These are phyloP conservation scores for Liparis tanakae DNA, from an alignment of 2,797 vertebrate species.

Conservation along the genomic window DNA sequence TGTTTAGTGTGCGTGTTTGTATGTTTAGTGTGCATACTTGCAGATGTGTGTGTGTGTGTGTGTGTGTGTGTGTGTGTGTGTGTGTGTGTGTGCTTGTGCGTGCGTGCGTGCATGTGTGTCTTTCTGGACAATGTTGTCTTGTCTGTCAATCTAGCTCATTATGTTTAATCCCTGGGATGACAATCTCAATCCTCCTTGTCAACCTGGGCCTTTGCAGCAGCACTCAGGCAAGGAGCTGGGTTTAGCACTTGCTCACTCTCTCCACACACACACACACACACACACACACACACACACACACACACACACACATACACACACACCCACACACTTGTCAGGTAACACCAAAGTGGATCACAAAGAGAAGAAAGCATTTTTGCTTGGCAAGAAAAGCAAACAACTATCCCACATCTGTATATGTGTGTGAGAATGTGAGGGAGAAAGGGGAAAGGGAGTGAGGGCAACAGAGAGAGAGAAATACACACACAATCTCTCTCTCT, in stretches of 20 bases:
- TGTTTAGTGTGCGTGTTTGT: constrained; percentile 39
- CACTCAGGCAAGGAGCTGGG: constrained; percentile 74
- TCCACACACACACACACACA: constrained; percentile 21
- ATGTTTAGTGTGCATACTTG: constrained; percentile 10
- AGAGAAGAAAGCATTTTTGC: constrained; percentile 83
- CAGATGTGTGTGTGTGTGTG: constrained; percentile 33
- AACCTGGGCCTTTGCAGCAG: constrained; percentile 73
- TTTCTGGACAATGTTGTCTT: constrained; percentile 72
- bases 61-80: too few relatives aligned
- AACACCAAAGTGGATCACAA: constrained; percentile 66
- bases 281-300: constrained; percentile 17
- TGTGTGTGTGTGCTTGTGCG: constrained; percentile 21
- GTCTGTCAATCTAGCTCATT: constrained; percentile 83
- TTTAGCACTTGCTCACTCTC: constrained; percentile 72
- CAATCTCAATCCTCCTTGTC: constrained; percentile 80
- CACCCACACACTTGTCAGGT: constrained; percentile 49
- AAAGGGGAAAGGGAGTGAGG: constrained; percentile 27
- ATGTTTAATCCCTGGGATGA: constrained; percentile 81
- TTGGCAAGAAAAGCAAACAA: constrained; percentile 80
- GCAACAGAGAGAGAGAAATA: constrained; percentile 18
- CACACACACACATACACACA: constrained; percentile 9
- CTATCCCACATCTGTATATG: constrained; percentile 67
- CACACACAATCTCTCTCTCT: background rate
- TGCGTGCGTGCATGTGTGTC: constrained; percentile 25
- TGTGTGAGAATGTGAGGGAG: constrained; percentile 53